Percentiles rank a stretch among this genome's conserved stretches.
Evolutionary conservation across 2,113 vertebrate species (phyloP).

Genomic region (Gallinago paraguaiae): DNA sequence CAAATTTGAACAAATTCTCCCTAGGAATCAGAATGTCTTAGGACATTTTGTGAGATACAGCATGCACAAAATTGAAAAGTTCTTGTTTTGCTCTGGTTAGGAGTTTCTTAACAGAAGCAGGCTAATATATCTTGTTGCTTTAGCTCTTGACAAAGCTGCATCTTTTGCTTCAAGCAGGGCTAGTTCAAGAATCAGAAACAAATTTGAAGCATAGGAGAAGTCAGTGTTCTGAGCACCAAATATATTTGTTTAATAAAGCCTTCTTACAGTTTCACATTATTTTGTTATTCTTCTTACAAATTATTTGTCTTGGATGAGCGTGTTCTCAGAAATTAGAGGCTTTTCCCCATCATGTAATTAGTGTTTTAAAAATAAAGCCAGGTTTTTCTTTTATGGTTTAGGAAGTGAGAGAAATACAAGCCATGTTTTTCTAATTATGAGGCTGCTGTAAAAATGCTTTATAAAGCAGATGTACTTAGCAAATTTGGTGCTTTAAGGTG

Average conservation of each 20-base stretch:
- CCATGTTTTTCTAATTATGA: slow-evolving; percentile 67
- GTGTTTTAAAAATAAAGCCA: slow-evolving; percentile 69
- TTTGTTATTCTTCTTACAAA: slow-evolving; percentile 39
- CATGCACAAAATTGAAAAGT: neutral
- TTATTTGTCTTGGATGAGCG: slow-evolving; percentile 39
- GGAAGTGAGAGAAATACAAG: slow-evolving; percentile 52
- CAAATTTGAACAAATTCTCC: neutral
- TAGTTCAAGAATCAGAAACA: neutral
- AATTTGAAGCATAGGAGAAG: neutral
- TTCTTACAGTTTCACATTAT: neutral
- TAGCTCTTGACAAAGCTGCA: neutral
- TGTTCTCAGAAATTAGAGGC: slow-evolving; percentile 55
- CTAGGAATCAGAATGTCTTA: neutral
- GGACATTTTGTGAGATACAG: neutral
- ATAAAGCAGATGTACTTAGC: slow-evolving; percentile 69
- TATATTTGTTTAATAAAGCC: slow-evolving; percentile 26
- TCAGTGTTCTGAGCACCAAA: neutral
- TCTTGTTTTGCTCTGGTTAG: neutral
- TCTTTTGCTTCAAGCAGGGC: neutral
- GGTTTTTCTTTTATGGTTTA: slow-evolving; percentile 3
- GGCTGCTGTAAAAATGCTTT: slow-evolving; percentile 56
- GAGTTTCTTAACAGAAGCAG: slow-evolving; percentile 6
- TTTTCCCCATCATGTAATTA: slow-evolving; percentile 51
- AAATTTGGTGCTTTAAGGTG: slow-evolving; percentile 61
- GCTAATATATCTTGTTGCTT: slow-evolving; percentile 23